A percentile compares a stretch with the other conserved stretches of the same genome.
Conservation (phyloP, 53 echinoderm and acorn worm genomes). For the Mesocentrotus franciscanus region DNA sequence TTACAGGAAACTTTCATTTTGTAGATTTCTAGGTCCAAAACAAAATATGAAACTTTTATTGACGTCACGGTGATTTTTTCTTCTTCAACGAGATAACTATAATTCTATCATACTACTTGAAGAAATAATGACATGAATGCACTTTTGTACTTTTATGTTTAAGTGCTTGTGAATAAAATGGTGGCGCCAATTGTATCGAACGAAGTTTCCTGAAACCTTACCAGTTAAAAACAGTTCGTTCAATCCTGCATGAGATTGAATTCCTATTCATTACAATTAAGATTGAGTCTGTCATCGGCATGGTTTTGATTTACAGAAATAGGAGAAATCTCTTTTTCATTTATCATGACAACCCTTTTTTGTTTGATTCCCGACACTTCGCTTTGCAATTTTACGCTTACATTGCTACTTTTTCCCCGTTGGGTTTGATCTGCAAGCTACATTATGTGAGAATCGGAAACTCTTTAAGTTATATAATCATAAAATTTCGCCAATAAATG, state of each 20-base stretch:
- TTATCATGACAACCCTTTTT: not conserved
- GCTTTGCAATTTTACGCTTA: not conserved
- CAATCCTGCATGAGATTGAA: not conserved
- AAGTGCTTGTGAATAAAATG: not conserved
- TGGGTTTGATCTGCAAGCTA: not conserved
- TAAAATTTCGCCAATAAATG: not conserved
- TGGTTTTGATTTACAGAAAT: constrained; percentile 40
- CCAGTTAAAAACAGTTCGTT: not conserved
- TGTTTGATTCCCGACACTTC: not conserved
- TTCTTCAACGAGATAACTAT: too few relatives aligned
- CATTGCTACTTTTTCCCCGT: not conserved
- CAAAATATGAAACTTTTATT: not conserved
- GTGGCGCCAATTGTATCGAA: not conserved
- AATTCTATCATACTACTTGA: not conserved
- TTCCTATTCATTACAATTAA: constrained; percentile 24
- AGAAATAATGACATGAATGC: not conserved
- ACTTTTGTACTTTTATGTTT: not conserved
- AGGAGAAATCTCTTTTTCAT: not conserved
- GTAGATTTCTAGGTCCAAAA: not conserved
- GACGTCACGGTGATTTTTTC: not conserved
- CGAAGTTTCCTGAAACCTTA: not conserved
- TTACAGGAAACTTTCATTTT: too few relatives aligned
- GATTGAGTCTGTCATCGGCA: not conserved
- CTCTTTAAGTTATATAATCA: not conserved
- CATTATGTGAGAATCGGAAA: not conserved